These are phyloP conservation scores for Platycnemis pennipes DNA, from an alignment of 2,888 invertebrate species.

Conservation along the genomic window DNA sequence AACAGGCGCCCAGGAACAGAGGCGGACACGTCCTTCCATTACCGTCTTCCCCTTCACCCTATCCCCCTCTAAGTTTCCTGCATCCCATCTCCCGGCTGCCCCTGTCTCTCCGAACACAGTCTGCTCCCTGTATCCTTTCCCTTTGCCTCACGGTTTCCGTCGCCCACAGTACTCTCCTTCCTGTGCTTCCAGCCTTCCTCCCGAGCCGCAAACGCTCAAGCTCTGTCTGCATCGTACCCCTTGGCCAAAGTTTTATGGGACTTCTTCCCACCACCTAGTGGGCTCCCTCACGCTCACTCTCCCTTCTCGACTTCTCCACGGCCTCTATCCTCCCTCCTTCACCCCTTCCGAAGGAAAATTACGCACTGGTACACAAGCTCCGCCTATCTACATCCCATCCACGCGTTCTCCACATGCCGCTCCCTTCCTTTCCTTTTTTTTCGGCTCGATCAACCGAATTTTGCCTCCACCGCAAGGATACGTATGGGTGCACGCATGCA, in stretches of 20 bases:
- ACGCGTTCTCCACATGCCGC: background rate
- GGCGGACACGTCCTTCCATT: constrained; percentile 56
- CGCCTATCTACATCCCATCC: background rate
- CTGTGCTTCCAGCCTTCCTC: background rate
- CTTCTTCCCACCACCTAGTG: background rate
- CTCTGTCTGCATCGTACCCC: background rate
- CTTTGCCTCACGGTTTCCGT: background rate
- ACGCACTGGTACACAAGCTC: background rate
- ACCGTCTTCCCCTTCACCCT: constrained; percentile 21
- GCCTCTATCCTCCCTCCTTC: background rate
- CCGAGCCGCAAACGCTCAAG: background rate
- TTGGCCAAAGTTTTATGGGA: background rate
- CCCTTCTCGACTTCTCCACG: background rate
- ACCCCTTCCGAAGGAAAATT: background rate
- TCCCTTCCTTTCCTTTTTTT: background rate
- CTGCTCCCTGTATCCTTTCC: background rate
- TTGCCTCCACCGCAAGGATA: background rate
- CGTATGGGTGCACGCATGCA: background rate
- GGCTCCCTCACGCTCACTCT: background rate
- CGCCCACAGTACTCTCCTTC: background rate
- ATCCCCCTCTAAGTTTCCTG: constrained; percentile 34
- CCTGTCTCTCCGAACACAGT: constrained; percentile 7
- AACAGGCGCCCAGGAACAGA: constrained; percentile 62
- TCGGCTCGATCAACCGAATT: background rate
- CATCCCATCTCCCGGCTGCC: background rate